Percentiles rank a stretch among this genome's conserved stretches.
phyloP scores from a whole-genome alignment of 2,888 invertebrate genomes.

The Kryphioiulus occultus region DNA sequence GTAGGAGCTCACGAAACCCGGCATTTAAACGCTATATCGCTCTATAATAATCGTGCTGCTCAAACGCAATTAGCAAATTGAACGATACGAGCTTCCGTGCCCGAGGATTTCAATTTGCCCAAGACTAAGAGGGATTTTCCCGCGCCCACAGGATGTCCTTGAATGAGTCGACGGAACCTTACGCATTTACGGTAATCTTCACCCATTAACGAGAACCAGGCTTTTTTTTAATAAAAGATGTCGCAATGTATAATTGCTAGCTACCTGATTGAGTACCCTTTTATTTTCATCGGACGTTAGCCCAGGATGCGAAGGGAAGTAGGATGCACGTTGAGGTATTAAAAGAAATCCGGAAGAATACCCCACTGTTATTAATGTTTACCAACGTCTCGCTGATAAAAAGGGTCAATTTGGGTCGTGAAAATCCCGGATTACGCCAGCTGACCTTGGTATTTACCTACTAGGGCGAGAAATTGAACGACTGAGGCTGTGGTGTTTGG shows the following conservation, averaged over 20 bases:
- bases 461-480: too few relatives aligned
- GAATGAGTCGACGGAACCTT: slow-evolving; percentile 23
- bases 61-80: background rate
- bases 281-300: background rate
- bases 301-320: slow-evolving; percentile 4
- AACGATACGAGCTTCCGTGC: background rate
- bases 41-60: background rate
- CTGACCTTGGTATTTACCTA: background rate
- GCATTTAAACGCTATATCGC: background rate
- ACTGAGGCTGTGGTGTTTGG: too few relatives aligned
- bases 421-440: slow-evolving; percentile 35
- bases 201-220: background rate
- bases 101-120: background rate
- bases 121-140: background rate
- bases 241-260: background rate
- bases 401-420: slow-evolving; percentile 2
- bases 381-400: background rate
- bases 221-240: background rate
- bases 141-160: background rate
- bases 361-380: background rate
- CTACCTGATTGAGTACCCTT: background rate
- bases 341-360: slow-evolving; percentile 22
- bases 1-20: background rate
- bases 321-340: background rate
- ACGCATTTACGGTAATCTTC: background rate